Evolutionary conservation across 1,140 invertebrate species (phyloP).

Genomic region (Zaprionus inermis): DNA sequence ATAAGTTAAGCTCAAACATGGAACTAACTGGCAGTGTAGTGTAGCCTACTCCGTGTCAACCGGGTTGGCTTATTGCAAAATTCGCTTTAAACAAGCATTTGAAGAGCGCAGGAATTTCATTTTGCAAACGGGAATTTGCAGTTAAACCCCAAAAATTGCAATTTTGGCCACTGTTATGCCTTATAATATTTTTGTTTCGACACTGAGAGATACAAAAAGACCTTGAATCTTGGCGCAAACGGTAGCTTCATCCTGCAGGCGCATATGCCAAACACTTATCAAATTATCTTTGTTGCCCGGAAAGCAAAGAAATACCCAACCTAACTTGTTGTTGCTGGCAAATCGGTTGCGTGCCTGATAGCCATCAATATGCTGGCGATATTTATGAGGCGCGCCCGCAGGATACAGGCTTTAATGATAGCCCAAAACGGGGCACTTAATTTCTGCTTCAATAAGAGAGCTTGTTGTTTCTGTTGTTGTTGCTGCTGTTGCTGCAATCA

Average conservation of each 20-base stretch:
- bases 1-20: conserved; percentile 23
- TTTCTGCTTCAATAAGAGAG: conserved; percentile 57
- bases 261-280: conserved; percentile 67
- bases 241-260: conserved; percentile 57
- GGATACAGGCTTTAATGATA: conserved; percentile 81
- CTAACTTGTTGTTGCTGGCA: conserved; percentile 21
- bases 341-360: conserved; percentile 75
- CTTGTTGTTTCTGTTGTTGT: background rate
- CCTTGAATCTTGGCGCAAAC: conserved; percentile 42
- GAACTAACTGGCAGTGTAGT: background rate
- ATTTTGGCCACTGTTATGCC: background rate
- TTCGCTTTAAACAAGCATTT: background rate
- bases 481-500: conserved; percentile 50
- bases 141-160: too few relatives aligned
- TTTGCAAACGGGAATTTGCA: background rate
- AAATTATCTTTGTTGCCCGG: conserved; percentile 64
- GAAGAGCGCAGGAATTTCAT: conserved; percentile 3
- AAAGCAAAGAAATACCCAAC: conserved; percentile 18
- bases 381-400: conserved; percentile 80
- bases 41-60: background rate
- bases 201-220: conserved; percentile 10
- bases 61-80: background rate
- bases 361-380: conserved; percentile 80
- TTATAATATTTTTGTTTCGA: conserved; percentile 11
- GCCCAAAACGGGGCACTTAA: conserved; percentile 77